Percentiles rank a stretch among this genome's conserved stretches.
Conservation (phyloP, 1,140 invertebrate genomes). For the Paracyclopina nana region DNA sequence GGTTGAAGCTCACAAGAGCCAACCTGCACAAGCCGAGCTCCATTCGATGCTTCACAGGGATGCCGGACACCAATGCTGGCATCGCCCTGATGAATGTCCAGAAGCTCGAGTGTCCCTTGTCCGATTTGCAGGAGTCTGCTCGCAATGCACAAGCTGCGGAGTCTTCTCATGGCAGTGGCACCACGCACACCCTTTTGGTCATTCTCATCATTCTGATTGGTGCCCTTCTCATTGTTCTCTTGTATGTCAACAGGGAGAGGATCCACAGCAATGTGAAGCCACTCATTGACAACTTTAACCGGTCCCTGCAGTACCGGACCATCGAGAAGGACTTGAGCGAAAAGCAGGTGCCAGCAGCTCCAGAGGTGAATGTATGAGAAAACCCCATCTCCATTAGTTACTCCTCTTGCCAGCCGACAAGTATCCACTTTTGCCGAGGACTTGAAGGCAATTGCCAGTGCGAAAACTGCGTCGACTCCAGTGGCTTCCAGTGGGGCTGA, state of each 20-base stretch:
- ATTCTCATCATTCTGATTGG: conserved; percentile 23
- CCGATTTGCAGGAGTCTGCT: not conserved
- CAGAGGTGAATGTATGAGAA: conserved; percentile 27
- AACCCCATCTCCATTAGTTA: too few relatives aligned
- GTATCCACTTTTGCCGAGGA: too few relatives aligned
- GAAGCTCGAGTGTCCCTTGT: conserved; percentile 20
- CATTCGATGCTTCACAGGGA: conserved; percentile 20
- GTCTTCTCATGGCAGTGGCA: conserved; percentile 2
- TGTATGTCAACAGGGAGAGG: conserved; percentile 23
- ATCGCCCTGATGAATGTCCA: conserved; percentile 27
- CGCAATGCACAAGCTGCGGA: too few relatives aligned
- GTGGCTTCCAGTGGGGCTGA: too few relatives aligned
- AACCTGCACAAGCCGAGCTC: not conserved
- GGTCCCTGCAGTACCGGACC: conserved; percentile 49
- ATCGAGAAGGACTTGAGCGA: conserved; percentile 38
- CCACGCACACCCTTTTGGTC: not conserved
- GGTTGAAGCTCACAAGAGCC: conserved; percentile 24
- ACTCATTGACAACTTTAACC: conserved; percentile 39
- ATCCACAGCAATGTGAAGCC: conserved; percentile 26
- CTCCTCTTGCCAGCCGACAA: too few relatives aligned
- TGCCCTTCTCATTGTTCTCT: conserved; percentile 26
- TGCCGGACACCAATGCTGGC: conserved; percentile 20
- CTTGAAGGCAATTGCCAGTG: too few relatives aligned
- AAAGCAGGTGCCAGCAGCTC: conserved; percentile 25
- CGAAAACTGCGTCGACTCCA: too few relatives aligned